phyloP scores from a whole-genome alignment of 2,888 invertebrate genomes.

The Eupithecia inturbata region DNA sequence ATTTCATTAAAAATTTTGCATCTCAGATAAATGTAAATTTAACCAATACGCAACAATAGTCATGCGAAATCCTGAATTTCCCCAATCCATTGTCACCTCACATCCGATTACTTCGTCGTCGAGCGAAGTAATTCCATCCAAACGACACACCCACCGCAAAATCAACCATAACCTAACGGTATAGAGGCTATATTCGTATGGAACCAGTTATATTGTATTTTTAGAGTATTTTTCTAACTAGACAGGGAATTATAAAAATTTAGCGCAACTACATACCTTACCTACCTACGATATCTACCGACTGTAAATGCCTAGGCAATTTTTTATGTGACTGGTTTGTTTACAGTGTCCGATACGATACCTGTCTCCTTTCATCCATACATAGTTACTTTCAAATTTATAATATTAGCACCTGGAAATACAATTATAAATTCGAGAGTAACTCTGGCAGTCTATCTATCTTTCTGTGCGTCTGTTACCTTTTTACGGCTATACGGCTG shows the following conservation, averaged over 20 bases:
- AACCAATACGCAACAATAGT: neutral
- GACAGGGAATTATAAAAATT: slow-evolving; percentile 35
- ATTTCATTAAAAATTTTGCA: neutral
- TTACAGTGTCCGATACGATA: neutral
- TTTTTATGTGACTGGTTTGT: neutral
- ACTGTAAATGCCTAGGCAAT: neutral
- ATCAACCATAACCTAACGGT: neutral
- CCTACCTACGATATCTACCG: neutral
- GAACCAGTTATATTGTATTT: slow-evolving; percentile 2
- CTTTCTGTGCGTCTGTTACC: too few relatives aligned
- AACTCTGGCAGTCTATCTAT: too few relatives aligned
- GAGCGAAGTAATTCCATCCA: slow-evolving; percentile 36
- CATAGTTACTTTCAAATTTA: too few relatives aligned
- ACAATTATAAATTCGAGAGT: too few relatives aligned
- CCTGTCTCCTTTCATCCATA: too few relatives aligned
- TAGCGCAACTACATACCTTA: slow-evolving; percentile 10
- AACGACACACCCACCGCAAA: slow-evolving; percentile 22
- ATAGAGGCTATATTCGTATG: slow-evolving; percentile 24
- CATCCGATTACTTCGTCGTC: slow-evolving; percentile 36
- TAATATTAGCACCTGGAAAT: too few relatives aligned
- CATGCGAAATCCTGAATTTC: slow-evolving; percentile 13
- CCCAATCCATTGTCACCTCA: slow-evolving; percentile 34
- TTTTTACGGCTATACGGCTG: too few relatives aligned
- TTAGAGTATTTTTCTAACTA: slow-evolving; percentile 17
- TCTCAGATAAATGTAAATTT: neutral